Percentiles rank a stretch among this genome's conserved stretches.
Evolutionary conservation across 2,113 vertebrate genomes (phyloP).

Genomic region (Trematomus loennbergii): DNA sequence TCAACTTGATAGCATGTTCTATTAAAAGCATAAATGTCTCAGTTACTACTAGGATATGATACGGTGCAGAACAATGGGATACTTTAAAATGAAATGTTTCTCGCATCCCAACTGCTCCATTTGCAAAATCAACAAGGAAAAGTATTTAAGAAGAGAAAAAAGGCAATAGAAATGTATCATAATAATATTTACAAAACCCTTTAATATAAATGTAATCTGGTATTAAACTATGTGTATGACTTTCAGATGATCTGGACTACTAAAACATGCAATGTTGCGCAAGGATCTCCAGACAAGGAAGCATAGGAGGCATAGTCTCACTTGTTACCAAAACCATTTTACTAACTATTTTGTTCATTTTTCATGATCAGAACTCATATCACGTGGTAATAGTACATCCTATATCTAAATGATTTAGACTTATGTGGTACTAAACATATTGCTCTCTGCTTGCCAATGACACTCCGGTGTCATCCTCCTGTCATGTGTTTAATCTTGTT

Average conservation of each 20-base stretch:
- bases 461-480: background rate
- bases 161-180: too few species aligned
- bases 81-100: too few species aligned
- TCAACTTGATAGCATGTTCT: background rate
- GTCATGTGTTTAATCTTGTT: background rate
- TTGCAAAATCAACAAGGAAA: too few species aligned
- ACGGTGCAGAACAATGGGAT: too few species aligned
- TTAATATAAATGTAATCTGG: too few species aligned
- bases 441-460: conserved; percentile 2
- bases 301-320: background rate
- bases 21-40: background rate
- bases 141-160: too few species aligned
- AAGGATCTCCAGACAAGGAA: background rate
- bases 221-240: too few species aligned
- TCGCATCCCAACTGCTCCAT: too few species aligned
- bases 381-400: background rate
- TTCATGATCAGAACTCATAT: background rate
- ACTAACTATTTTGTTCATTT: background rate
- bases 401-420: background rate
- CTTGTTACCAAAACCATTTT: background rate
- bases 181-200: too few species aligned
- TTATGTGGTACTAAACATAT: background rate
- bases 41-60: background rate
- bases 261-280: background rate
- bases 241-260: background rate